Percentiles rank a stretch among this genome's conserved stretches.
Conservation (phyloP, 2,797 vertebrate genomes). For the Anabacerthia variegaticeps region DNA sequence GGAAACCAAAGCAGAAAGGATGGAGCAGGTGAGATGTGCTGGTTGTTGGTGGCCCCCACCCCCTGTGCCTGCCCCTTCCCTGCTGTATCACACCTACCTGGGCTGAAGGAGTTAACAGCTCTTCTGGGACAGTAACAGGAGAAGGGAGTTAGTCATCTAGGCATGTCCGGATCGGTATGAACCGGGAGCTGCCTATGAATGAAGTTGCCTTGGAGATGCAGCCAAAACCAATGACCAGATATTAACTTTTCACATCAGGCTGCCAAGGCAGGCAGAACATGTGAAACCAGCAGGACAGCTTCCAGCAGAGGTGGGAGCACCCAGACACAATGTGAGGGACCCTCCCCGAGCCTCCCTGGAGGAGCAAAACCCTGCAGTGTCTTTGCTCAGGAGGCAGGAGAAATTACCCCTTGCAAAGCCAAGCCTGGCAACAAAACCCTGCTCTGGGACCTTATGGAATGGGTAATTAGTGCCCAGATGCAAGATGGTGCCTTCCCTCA, state of each 20-base stretch:
- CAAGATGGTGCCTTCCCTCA: background rate
- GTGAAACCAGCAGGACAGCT: background rate
- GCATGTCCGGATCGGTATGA: slow-evolving; percentile 54
- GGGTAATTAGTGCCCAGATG: background rate
- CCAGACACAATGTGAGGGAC: accelerated
- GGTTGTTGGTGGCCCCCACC: background rate
- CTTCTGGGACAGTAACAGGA: slow-evolving; percentile 30
- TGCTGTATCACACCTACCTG: background rate
- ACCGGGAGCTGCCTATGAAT: background rate
- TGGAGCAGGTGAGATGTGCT: accelerated
- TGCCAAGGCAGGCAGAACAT: slow-evolving; percentile 45
- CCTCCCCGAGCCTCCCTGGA: background rate
- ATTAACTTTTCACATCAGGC: slow-evolving; percentile 37
- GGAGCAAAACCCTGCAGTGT: background rate
- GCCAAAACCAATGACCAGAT: slow-evolving; percentile 65
- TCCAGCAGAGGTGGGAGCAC: background rate
- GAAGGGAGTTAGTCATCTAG: slow-evolving; percentile 30
- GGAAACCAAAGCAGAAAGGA: background rate
- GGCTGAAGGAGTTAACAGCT: slow-evolving; percentile 50
- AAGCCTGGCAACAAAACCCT: background rate
- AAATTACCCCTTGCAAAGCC: background rate
- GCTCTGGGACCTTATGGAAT: background rate
- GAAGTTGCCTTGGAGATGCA: slow-evolving; percentile 65
- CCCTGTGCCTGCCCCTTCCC: background rate
- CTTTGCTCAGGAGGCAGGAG: background rate